phyloP scores from a whole-genome alignment of 2,797 vertebrate species.

The Urophycis tenuis region DNA sequence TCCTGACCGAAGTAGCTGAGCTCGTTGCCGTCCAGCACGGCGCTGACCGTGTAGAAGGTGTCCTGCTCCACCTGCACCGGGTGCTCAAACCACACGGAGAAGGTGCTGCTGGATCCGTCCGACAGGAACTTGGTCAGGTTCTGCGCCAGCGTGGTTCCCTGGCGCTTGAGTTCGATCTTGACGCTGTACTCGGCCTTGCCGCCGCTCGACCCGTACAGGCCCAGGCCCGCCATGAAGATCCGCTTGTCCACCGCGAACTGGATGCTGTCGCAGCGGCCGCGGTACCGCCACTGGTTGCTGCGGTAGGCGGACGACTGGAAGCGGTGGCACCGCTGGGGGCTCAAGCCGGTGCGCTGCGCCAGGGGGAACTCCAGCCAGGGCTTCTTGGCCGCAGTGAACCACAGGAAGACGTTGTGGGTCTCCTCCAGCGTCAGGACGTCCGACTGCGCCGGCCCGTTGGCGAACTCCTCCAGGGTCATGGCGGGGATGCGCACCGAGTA shows the following conservation, averaged over 20 bases:
- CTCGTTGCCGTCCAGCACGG: slow-evolving; percentile 81
- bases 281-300: slow-evolving; percentile 86
- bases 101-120: slow-evolving; percentile 82
- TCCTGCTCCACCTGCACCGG: slow-evolving; percentile 86
- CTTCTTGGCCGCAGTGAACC: slow-evolving; percentile 83
- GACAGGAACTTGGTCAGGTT: slow-evolving; percentile 81
- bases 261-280: slow-evolving; percentile 86
- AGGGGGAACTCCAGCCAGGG: slow-evolving; percentile 78
- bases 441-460: slow-evolving; percentile 80
- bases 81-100: slow-evolving; percentile 86
- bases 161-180: slow-evolving; percentile 82
- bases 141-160: slow-evolving; percentile 77
- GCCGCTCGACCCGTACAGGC: slow-evolving; percentile 81
- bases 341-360: slow-evolving; percentile 73
- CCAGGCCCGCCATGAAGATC: slow-evolving; percentile 82
- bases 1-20: slow-evolving; percentile 90
- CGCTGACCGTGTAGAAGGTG: slow-evolving; percentile 84
- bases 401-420: slow-evolving; percentile 81
- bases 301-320: slow-evolving; percentile 84
- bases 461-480: slow-evolving; percentile 85
- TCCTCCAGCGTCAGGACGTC: slow-evolving; percentile 83
- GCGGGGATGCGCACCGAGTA: slow-evolving; percentile 81
- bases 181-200: slow-evolving; percentile 84
- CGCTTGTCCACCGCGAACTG: slow-evolving; percentile 85
- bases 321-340: slow-evolving; percentile 79